phyloP scores from a whole-genome alignment of 2,888 invertebrate genomes.

The Mesorhabditis belari region DNA sequence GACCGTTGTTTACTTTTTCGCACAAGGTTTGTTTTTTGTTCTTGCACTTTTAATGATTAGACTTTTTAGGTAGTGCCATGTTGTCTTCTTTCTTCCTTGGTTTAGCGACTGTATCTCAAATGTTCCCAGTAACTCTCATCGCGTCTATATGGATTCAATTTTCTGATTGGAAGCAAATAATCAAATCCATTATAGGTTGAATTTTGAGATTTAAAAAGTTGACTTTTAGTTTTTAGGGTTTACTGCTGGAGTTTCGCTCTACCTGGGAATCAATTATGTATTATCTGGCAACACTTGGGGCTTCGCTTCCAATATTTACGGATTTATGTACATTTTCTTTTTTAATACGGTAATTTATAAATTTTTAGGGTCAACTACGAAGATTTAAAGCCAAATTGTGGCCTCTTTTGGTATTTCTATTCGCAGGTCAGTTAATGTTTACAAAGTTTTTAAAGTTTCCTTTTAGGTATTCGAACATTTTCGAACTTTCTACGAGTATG shows the following conservation, averaged over 20 bases:
- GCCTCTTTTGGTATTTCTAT: constrained; percentile 99
- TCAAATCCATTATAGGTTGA: background rate
- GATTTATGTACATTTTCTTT: constrained; percentile 33
- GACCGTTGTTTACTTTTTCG: constrained; percentile 12
- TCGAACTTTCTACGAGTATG: constrained; percentile 82
- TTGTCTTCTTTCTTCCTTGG: constrained; percentile 1
- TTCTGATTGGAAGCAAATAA: constrained; percentile 1
- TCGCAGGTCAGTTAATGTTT: constrained; percentile 99
- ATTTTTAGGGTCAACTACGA: constrained; percentile 65
- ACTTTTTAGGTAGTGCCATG: background rate
- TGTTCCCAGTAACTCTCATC: constrained; percentile 11
- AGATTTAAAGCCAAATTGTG: constrained; percentile 91
- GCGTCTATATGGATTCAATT: constrained; percentile 3
- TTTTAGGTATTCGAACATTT: constrained; percentile 99
- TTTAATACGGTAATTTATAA: background rate
- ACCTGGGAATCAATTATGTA: constrained; percentile 8
- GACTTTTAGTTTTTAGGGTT: background rate
- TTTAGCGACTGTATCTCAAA: constrained; percentile 3
- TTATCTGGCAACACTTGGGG: constrained; percentile 6
- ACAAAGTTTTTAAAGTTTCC: constrained; percentile 81
- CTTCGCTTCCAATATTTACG: constrained; percentile 23
- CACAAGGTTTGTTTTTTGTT: constrained; percentile 8
- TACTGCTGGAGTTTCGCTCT: background rate
- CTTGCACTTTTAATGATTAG: background rate
- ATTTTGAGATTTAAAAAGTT: background rate